Evolutionary conservation across 2,888 invertebrate species (phyloP).

Genomic region (Yponomeuta cagnagella): DNA sequence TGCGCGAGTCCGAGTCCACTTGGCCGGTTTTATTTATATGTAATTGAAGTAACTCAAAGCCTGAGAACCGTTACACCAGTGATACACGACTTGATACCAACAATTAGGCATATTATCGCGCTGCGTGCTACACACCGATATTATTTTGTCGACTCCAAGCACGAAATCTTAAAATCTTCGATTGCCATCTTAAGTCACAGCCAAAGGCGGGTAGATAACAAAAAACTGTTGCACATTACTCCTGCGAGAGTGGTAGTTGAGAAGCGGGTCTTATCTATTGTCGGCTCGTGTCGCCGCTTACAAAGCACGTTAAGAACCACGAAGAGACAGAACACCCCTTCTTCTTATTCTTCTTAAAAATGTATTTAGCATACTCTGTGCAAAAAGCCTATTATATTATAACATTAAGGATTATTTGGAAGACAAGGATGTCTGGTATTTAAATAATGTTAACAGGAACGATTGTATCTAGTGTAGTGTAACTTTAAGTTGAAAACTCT

Average conservation of each 20-base stretch:
- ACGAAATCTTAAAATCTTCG: not conserved
- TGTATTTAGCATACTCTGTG: too few species aligned
- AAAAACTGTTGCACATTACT: slow-evolving; percentile 1
- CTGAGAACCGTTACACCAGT: too few species aligned
- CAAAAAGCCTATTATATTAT: too few species aligned
- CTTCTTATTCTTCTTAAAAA: too few species aligned
- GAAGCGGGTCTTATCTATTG: not conserved
- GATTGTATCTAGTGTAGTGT: too few species aligned
- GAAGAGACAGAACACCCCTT: not conserved
- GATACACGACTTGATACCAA: not conserved
- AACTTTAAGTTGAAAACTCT: too few species aligned
- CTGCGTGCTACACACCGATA: not conserved
- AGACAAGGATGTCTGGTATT: too few species aligned
- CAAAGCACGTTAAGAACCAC: not conserved
- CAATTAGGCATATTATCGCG: not conserved
- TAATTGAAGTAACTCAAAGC: too few species aligned
- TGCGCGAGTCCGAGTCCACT: too few species aligned
- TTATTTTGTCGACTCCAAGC: not conserved
- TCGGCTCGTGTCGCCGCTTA: not conserved
- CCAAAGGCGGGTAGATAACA: not conserved
- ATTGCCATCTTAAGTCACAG: not conserved
- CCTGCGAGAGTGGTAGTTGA: not conserved
- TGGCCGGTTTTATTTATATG: too few species aligned
- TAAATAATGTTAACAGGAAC: too few species aligned
- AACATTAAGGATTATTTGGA: too few species aligned